phyloP scores from a whole-genome alignment of 2,888 invertebrate species.

The Slavum lentiscoides region DNA sequence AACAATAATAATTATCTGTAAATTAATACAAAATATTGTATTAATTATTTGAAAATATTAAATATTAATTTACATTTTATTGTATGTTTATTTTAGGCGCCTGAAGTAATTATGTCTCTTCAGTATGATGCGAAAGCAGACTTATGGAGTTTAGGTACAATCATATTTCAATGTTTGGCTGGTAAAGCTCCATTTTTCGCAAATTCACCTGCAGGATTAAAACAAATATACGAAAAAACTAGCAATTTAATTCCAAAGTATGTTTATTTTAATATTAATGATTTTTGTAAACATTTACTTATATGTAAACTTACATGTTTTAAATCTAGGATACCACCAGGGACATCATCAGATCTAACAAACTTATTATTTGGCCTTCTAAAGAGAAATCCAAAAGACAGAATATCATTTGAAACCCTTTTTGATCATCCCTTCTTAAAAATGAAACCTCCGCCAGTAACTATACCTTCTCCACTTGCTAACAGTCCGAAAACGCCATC shows the following conservation, averaged over 20 bases:
- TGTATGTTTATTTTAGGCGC: conserved; percentile 69
- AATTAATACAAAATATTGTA: neutral
- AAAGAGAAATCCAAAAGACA: conserved; percentile 88
- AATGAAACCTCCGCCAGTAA: conserved; percentile 64
- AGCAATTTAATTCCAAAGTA: conserved; percentile 86
- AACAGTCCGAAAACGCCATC: conserved; percentile 47
- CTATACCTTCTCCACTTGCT: conserved; percentile 61
- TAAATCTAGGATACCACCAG: conserved; percentile 81
- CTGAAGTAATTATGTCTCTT: conserved; percentile 98
- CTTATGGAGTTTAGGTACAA: conserved; percentile 98
- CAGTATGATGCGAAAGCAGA: conserved; percentile 99
- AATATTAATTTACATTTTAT: conserved; percentile 53
- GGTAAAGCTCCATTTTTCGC: conserved; percentile 99
- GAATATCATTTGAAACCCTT: conserved; percentile 95
- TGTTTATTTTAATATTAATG: conserved; percentile 58
- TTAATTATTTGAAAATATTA: neutral
- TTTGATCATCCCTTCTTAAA: conserved; percentile 91
- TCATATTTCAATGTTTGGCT: conserved; percentile 96
- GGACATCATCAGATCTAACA: conserved; percentile 86
- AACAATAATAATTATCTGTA: neutral
- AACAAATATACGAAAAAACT: conserved; percentile 95
- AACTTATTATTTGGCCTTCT: conserved; percentile 84
- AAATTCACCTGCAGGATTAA: conserved; percentile 94
- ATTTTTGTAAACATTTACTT: neutral
- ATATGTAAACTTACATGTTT: conserved; percentile 32